These are phyloP conservation scores for Carollia perspicillata DNA, from an alignment of 2,113 vertebrate genomes.

Conservation along the genomic window DNA sequence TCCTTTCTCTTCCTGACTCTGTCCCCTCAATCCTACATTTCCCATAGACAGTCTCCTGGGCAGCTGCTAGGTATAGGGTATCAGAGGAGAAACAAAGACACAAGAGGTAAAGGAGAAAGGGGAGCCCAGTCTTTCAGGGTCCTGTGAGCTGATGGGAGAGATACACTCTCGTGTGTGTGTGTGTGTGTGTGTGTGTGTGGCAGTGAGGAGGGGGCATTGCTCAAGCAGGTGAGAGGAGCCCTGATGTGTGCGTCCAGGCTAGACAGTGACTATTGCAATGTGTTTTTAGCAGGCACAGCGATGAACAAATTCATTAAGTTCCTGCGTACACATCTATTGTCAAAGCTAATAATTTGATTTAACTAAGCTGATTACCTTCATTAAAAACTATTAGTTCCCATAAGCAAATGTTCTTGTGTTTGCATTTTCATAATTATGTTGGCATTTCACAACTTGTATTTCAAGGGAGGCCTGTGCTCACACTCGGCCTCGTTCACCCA, in stretches of 20 bases:
- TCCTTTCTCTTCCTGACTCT: not conserved
- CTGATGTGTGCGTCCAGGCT: not conserved
- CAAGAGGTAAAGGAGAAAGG: not conserved
- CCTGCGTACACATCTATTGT: slow-evolving; percentile 70
- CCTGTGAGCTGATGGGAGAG: slow-evolving; percentile 25
- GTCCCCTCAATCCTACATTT: not conserved
- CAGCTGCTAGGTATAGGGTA: not conserved
- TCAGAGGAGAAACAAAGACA: slow-evolving; percentile 2
- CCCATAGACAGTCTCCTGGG: not conserved
- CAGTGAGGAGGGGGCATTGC: not conserved
- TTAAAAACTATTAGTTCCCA: slow-evolving; percentile 75
- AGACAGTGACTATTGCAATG: not conserved
- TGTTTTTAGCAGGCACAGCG: slow-evolving; percentile 45
- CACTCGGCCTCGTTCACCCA: not conserved
- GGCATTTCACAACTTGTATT: slow-evolving; percentile 62
- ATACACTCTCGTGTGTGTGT: not conserved
- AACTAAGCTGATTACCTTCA: slow-evolving; percentile 71
- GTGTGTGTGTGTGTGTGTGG: not conserved
- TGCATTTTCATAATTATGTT: slow-evolving; percentile 68
- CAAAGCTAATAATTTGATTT: slow-evolving; percentile 71
- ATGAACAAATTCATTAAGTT: slow-evolving; percentile 69
- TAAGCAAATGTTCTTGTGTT: slow-evolving; percentile 56
- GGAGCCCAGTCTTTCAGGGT: not conserved
- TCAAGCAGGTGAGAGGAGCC: not conserved
- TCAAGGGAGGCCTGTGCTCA: slow-evolving; percentile 25